phyloP scores from a whole-genome alignment of 2,113 vertebrate species.

The Notothenia coriiceps region DNA sequence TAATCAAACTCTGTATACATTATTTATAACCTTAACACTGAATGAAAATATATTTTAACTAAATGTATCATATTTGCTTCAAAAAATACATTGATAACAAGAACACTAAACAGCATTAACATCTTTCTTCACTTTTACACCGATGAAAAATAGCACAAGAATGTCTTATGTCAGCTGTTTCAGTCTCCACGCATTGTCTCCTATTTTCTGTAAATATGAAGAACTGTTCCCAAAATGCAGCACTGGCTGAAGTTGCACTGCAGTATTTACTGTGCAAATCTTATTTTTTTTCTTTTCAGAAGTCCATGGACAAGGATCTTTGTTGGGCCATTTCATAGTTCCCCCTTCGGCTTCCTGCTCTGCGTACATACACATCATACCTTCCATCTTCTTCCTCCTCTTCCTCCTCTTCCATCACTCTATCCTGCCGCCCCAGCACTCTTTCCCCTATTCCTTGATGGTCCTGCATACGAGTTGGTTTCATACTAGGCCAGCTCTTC shows the following conservation, averaged over 20 bases:
- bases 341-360: conserved; percentile 75
- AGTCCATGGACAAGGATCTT: conserved; percentile 94
- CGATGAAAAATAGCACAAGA: background rate
- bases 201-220: background rate
- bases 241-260: background rate
- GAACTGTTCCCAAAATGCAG: background rate
- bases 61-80: conserved; percentile 4
- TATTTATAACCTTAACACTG: background rate
- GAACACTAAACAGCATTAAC: conserved; percentile 3
- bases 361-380: conserved; percentile 88
- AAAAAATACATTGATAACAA: conserved; percentile 27
- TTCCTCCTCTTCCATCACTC: conserved; percentile 93
- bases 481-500: conserved; percentile 79
- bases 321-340: conserved; percentile 82
- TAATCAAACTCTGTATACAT: background rate
- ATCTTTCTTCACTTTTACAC: conserved; percentile 21
- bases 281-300: conserved; percentile 76
- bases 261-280: background rate
- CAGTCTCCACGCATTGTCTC: too few relatives aligned
- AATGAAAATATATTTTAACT: conserved; percentile 21
- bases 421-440: conserved; percentile 88
- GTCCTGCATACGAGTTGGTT: conserved; percentile 51
- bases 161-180: too few relatives aligned
- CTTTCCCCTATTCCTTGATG: conserved; percentile 70
- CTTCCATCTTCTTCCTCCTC: conserved; percentile 71